Percentiles rank a stretch among this genome's conserved stretches.
These are phyloP conservation scores for Embiotoca jacksoni DNA, from an alignment of 2,113 vertebrate genomes.

Conservation along the genomic window DNA sequence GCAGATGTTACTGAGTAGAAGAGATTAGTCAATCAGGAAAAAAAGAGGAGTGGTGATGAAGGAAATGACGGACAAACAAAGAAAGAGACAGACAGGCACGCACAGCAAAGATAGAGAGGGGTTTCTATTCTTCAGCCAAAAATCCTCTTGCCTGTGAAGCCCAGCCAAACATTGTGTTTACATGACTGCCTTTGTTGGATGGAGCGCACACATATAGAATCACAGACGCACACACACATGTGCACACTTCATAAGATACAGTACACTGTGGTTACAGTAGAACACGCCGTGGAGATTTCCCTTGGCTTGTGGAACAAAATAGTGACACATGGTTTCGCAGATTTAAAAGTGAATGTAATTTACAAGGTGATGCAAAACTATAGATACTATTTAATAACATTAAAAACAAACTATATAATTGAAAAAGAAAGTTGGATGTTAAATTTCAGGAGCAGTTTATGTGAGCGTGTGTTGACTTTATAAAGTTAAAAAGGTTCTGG, in stretches of 20 bases:
- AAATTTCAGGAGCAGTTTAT: too few relatives aligned
- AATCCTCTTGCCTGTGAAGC: slow-evolving; percentile 52
- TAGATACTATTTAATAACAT: not conserved
- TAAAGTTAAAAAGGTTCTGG: too few relatives aligned
- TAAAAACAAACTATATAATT: not conserved
- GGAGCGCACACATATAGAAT: slow-evolving; percentile 15
- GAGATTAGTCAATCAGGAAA: slow-evolving; percentile 37
- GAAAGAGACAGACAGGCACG: slow-evolving; percentile 24
- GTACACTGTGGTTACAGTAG: not conserved
- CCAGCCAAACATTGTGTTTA: slow-evolving; percentile 58
- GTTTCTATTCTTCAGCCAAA: slow-evolving; percentile 67
- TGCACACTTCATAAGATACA: slow-evolving; percentile 3
- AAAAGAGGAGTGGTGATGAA: slow-evolving; percentile 19
- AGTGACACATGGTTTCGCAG: not conserved
- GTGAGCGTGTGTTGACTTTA: too few relatives aligned
- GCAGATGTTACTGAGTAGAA: slow-evolving; percentile 51
- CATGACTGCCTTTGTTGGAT: slow-evolving; percentile 38
- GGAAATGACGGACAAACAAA: slow-evolving; percentile 39
- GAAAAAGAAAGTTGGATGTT: not conserved
- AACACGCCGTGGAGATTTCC: slow-evolving; percentile 4
- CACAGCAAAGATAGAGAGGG: slow-evolving; percentile 32
- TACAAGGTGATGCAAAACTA: not conserved
- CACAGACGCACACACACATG: not conserved
- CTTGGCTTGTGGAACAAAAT: slow-evolving; percentile 3
- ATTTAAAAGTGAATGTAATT: not conserved